Evolutionary conservation across 2,888 invertebrate genomes (phyloP), one percentile per base, ranked within the genome.

Genomic region (Smittia aterrima): DNA sequence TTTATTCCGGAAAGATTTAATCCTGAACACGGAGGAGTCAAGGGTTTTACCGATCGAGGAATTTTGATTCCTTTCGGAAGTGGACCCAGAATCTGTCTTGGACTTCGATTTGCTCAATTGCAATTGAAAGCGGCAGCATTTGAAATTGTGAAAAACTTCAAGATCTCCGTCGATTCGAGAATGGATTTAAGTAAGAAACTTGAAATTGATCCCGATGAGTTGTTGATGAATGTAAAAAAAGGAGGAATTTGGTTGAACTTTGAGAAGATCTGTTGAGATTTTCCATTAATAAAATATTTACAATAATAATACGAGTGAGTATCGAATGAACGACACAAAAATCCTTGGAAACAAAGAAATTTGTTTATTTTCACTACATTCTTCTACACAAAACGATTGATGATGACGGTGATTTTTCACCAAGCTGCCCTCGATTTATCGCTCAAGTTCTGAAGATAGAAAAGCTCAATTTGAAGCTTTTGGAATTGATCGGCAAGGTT

Each of bases 1-100:
- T 87, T 86, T 77, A 83, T 85, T 77, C 87, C 86, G 0, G 85
- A 85, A 75, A 79, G 86, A 64, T 86, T 86, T 76, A 78, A 77
- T 20, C 80, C 81, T 62, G 83, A 84, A 71, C 77, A 76, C 62
- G 79, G 77, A 4, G 78, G 77, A 16, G 76, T 76, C 0, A 77
- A 78, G 16, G 78, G 78, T 22, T 78, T 77, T 25, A 78, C 77
- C 38, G 79, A 79, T 22, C 75, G 77, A 70, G 78, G 79, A 0
- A 77, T 79, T 1, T 82, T 80, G 75, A 75, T 83, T 72, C 83
- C 83, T 1, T 84, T 83, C 75, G 82, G 83, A 9, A 80, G 81
- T 68, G 84, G 84, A 11, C 83, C 84, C 1, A 78, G 82, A 47
- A 80, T 79, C 66, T 84, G 83, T 76, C 77, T 83, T 47, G 83